These are phyloP conservation scores for Sardinella longiceps DNA, from an alignment of 2,797 vertebrate species.

Conservation along the genomic window DNA sequence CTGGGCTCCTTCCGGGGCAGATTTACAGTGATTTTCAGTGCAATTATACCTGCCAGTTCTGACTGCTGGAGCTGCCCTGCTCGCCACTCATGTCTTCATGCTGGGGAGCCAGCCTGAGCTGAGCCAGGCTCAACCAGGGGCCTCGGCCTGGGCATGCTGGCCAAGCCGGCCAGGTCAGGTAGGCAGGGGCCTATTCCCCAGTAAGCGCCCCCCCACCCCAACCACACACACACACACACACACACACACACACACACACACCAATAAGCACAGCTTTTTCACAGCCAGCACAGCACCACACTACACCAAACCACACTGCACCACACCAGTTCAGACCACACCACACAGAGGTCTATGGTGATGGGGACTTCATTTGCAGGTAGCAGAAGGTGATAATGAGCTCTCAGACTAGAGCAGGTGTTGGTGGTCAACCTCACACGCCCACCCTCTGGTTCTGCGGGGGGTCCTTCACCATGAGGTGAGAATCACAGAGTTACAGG, in stretches of 20 bases:
- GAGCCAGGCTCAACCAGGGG: constrained; percentile 51
- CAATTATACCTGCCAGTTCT: constrained; percentile 80
- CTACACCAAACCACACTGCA: neutral
- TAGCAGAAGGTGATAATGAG: constrained; percentile 71
- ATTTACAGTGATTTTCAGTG: constrained; percentile 81
- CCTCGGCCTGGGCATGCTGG: constrained; percentile 43
- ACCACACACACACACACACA: neutral
- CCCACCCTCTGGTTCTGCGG: constrained; percentile 47
- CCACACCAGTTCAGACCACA: neutral
- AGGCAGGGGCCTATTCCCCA: neutral
- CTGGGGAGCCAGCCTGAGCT: constrained; percentile 54
- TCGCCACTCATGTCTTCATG: constrained; percentile 74
- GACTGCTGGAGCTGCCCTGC: constrained; percentile 73
- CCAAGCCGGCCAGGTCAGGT: constrained; percentile 41
- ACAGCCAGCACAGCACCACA: neutral
- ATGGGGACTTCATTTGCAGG: constrained; percentile 64
- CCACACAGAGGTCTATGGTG: constrained; percentile 20
- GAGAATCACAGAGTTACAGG: constrained; percentile 3
- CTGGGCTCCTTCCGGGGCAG: constrained; percentile 72
- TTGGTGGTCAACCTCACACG: constrained; percentile 48
- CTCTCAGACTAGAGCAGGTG: constrained; percentile 54
- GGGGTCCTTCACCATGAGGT: constrained; percentile 15
- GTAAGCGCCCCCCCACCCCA: neutral
- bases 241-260: neutral
- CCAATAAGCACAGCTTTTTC: neutral